Evolutionary conservation across 2,888 invertebrate species (phyloP).

Genomic region (Matsumyia berberina): DNA sequence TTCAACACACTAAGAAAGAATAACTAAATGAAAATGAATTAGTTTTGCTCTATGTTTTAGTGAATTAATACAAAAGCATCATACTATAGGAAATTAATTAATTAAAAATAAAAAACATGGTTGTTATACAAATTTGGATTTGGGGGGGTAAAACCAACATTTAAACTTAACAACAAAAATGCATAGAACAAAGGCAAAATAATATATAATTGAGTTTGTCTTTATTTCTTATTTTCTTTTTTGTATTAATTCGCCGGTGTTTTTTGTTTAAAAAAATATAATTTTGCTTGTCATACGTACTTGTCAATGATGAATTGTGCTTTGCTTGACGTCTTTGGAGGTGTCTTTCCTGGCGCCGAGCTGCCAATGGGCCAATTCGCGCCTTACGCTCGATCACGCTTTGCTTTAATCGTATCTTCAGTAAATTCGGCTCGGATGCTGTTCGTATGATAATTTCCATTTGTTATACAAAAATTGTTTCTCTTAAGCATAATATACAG

Average conservation of each 20-base stretch:
- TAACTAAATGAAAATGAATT: constrained; percentile 30
- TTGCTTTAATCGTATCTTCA: constrained; percentile 96
- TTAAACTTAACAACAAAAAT: constrained; percentile 49
- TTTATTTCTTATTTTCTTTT: constrained; percentile 14
- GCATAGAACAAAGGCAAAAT: constrained; percentile 34
- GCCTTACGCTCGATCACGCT: constrained; percentile 97
- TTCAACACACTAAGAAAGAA: constrained; percentile 18
- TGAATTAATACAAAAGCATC: constrained; percentile 77
- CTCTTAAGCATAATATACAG: constrained; percentile 27
- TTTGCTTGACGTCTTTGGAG: constrained; percentile 86
- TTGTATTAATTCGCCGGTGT: constrained; percentile 72
- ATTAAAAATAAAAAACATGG: constrained; percentile 44
- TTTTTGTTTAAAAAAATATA: constrained; percentile 35
- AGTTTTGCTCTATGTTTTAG: constrained; percentile 76
- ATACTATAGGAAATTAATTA: constrained; percentile 32
- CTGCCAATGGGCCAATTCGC: constrained; percentile 91
- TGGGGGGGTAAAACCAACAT: constrained; percentile 48
- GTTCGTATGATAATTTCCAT: constrained; percentile 80
- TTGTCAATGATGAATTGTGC: constrained; percentile 84
- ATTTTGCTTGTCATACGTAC: constrained; percentile 81
- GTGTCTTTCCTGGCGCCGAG: constrained; percentile 91
- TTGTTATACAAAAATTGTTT: constrained; percentile 62
- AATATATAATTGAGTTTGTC: constrained; percentile 12
- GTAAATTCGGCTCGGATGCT: constrained; percentile 98
- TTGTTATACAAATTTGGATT: constrained; percentile 33